Evolutionary conservation across 2,888 invertebrate genomes (phyloP).

Genomic region (Drosophila atripex): DNA sequence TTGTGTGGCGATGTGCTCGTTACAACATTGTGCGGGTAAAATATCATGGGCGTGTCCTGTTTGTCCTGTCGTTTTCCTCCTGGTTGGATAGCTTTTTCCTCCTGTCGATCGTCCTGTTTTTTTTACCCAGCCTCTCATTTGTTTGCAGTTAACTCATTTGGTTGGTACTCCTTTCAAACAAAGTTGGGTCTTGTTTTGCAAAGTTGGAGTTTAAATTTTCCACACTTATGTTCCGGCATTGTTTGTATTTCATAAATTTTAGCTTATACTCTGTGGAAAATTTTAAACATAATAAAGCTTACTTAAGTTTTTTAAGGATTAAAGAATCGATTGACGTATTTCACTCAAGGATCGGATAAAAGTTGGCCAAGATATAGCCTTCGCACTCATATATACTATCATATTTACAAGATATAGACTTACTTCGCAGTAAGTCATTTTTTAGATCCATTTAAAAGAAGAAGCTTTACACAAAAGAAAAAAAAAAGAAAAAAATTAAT

Average conservation of each 20-base stretch:
- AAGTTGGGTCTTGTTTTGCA: slow-evolving; percentile 12
- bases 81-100: slow-evolving; percentile 28
- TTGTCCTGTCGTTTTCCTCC: slow-evolving; percentile 21
- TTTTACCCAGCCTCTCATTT: slow-evolving; percentile 17
- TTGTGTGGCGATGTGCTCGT: slow-evolving; percentile 60
- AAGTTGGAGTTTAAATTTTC: slow-evolving; percentile 21
- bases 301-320: too few relatives aligned
- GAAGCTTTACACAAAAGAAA: too few relatives aligned
- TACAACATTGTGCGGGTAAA: slow-evolving; percentile 55
- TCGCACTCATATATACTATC: too few relatives aligned
- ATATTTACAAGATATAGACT: too few relatives aligned
- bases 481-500: too few relatives aligned
- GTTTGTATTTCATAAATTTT: too few relatives aligned
- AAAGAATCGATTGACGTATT: too few relatives aligned
- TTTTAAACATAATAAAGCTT: neutral
- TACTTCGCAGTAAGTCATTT: too few relatives aligned
- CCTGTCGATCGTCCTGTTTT: slow-evolving; percentile 33
- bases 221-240: neutral
- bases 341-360: too few relatives aligned
- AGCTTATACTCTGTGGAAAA: too few relatives aligned
- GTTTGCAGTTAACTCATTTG: slow-evolving; percentile 26
- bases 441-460: too few relatives aligned
- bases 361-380: too few relatives aligned
- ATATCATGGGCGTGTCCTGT: slow-evolving; percentile 53
- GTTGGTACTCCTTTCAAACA: neutral